Percentiles rank a stretch among this genome's conserved stretches.
Evolutionary conservation across 2,113 vertebrate genomes (phyloP).

Genomic region (Lepus americanus): DNA sequence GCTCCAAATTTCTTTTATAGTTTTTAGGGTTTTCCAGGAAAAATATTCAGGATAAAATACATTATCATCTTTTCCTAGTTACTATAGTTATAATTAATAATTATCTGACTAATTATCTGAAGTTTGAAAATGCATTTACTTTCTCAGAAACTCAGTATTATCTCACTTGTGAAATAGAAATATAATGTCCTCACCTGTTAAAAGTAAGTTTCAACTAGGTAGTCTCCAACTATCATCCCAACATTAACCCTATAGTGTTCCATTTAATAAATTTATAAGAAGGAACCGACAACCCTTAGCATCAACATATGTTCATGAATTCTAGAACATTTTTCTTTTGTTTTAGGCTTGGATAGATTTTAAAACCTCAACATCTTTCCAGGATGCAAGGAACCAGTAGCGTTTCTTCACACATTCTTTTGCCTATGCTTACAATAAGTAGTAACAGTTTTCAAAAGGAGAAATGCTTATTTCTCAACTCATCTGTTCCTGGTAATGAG

Average conservation of each 20-base stretch:
- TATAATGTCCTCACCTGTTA: slow-evolving; percentile 43
- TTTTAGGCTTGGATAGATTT: not conserved
- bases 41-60: slow-evolving; percentile 63
- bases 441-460: slow-evolving; percentile 54
- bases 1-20: slow-evolving; percentile 11
- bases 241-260: slow-evolving; percentile 5
- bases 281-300: slow-evolving; percentile 1
- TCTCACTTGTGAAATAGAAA: slow-evolving; percentile 51
- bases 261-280: slow-evolving; percentile 25
- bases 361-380: slow-evolving; percentile 11
- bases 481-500: not conserved
- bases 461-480: not conserved
- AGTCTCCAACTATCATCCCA: slow-evolving; percentile 23
- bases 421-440: not conserved
- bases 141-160: slow-evolving; percentile 24
- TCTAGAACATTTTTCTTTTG: slow-evolving; percentile 43
- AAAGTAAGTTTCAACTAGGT: slow-evolving; percentile 16
- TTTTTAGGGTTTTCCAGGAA: slow-evolving; percentile 1
- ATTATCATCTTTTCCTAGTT: slow-evolving; percentile 18
- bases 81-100: slow-evolving; percentile 6
- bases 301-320: not conserved
- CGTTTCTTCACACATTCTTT: slow-evolving; percentile 36
- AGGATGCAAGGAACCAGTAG: not conserved
- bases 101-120: slow-evolving; percentile 57
- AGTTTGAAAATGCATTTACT: slow-evolving; percentile 51